Evolutionary conservation across 2,888 invertebrate genomes (phyloP).

Genomic region (Pinctada fucata): DNA sequence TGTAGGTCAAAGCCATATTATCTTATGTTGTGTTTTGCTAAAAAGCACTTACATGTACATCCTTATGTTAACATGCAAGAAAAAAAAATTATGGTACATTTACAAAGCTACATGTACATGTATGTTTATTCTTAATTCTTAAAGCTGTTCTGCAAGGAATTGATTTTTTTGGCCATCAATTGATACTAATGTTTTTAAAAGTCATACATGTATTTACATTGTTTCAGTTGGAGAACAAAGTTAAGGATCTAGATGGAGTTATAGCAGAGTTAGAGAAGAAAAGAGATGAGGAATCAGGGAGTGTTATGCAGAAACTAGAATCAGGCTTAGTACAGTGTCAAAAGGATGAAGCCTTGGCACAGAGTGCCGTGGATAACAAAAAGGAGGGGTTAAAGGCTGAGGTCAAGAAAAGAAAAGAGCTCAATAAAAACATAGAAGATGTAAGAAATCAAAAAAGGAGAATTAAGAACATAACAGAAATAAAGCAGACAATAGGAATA

Average conservation of each 20-base stretch:
- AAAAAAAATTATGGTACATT: too few species aligned
- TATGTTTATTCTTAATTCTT: too few species aligned
- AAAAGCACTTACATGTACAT: too few species aligned
- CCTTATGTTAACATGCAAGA: too few species aligned
- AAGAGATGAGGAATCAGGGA: constrained; percentile 85
- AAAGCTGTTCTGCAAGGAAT: too few species aligned
- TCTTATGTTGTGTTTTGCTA: too few species aligned
- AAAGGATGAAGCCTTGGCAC: constrained; percentile 83
- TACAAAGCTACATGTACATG: too few species aligned
- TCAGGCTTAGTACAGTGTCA: constrained; percentile 82
- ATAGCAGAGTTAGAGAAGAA: constrained; percentile 82
- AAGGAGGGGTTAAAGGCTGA: constrained; percentile 84
- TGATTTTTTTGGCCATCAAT: too few species aligned
- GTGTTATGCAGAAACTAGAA: constrained; percentile 83
- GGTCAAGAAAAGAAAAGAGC: constrained; percentile 83
- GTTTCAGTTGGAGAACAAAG: constrained; percentile 79
- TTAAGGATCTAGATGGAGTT: constrained; percentile 79
- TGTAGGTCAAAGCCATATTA: too few species aligned
- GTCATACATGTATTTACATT: too few species aligned
- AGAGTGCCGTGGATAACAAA: constrained; percentile 82
- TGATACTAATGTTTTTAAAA: too few species aligned
- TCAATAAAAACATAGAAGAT: constrained; percentile 83
- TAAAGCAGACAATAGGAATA: not conserved
- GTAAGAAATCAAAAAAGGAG: constrained; percentile 73
- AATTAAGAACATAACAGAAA: too few species aligned